Percentiles rank a stretch among this genome's conserved stretches.
Evolutionary conservation across 2,113 vertebrate genomes (phyloP).

Genomic region (Gorsachius goisagi): DNA sequence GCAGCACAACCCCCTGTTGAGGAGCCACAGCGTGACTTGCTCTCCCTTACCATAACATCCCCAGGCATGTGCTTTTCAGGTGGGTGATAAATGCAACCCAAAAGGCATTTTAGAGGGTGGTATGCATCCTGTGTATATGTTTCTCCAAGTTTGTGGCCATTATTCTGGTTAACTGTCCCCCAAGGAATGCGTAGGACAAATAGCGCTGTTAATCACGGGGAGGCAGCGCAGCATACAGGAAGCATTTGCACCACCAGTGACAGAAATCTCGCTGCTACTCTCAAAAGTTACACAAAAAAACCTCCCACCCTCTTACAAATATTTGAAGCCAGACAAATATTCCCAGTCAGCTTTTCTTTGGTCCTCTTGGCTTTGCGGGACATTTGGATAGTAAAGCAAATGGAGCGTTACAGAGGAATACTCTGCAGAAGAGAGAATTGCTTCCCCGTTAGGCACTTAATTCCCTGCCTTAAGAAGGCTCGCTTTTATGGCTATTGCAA

Average conservation of each 20-base stretch:
- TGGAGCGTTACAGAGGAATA: background rate
- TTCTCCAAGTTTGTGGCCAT: background rate
- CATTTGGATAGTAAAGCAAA: background rate
- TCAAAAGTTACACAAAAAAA: background rate
- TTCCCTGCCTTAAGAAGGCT: background rate
- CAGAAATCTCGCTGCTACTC: constrained; percentile 9
- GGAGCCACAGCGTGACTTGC: background rate
- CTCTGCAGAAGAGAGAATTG: background rate
- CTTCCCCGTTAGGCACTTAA: background rate
- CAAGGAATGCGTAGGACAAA: constrained; percentile 4
- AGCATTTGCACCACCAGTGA: background rate
- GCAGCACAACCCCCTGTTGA: background rate
- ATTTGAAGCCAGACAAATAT: background rate
- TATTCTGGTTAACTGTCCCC: background rate
- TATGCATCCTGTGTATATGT: background rate
- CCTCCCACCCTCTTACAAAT: background rate
- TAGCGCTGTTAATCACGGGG: background rate
- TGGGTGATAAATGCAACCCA: background rate
- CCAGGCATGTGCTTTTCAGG: background rate
- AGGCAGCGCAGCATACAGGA: background rate
- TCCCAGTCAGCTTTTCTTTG: background rate
- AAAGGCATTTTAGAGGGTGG: background rate
- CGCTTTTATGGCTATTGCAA: background rate
- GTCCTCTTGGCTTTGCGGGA: background rate
- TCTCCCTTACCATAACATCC: background rate